These are phyloP conservation scores for Mus pahari DNA, from an alignment of 2,113 vertebrate genomes.

Conservation along the genomic window DNA sequence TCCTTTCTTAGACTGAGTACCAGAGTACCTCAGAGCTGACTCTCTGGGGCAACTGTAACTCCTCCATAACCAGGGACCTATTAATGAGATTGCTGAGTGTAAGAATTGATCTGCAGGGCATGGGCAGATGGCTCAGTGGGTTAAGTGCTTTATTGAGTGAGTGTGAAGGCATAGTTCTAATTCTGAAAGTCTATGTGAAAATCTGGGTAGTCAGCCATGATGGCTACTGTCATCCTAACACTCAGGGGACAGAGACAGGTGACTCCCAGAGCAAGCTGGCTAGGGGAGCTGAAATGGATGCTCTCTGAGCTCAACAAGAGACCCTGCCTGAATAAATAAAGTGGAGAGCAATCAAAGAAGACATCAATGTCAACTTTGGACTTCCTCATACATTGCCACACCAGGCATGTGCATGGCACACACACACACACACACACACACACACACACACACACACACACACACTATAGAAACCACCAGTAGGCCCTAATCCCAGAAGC, in stretches of 20 bases:
- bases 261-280: neutral
- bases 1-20: neutral
- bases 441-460: neutral
- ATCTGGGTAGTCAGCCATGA: neutral
- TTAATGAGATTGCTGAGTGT: fast-evolving
- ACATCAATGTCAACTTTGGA: neutral
- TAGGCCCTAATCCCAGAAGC: neutral
- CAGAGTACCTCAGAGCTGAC: neutral
- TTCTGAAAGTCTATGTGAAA: neutral
- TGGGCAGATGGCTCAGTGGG: neutral
- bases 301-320: neutral
- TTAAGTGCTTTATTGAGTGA: neutral
- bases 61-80: neutral
- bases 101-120: neutral
- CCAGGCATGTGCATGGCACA: neutral
- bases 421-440: neutral
- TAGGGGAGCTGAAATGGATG: neutral
- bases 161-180: neutral
- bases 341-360: neutral
- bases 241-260: neutral
- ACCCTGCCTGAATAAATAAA: neutral
- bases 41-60: neutral
- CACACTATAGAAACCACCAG: neutral
- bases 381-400: neutral
- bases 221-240: neutral